Conservation (phyloP, 1,140 invertebrate species). For the Eulimnadia texana region DNA sequence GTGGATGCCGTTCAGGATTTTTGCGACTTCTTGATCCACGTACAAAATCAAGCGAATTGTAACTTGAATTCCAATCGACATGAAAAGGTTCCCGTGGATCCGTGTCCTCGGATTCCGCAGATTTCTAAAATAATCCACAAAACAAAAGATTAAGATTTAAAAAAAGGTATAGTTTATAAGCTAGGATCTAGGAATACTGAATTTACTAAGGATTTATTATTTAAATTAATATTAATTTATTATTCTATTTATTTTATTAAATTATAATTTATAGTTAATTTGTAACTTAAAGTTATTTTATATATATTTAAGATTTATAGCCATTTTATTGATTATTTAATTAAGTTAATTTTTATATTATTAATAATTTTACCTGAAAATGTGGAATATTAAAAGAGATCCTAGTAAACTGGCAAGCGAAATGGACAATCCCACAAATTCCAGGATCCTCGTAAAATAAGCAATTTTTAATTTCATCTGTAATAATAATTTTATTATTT, state of each 20-base stretch:
- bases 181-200: no score
- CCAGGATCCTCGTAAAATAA: conserved; percentile 53
- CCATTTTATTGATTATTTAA: no score
- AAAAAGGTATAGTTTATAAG: no score
- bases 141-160: no score
- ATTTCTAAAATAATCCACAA: conserved; percentile 30
- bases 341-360: no score
- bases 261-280: no score
- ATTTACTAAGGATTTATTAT: no score
- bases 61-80: conserved; percentile 37
- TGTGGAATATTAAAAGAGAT: conserved; percentile 62
- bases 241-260: no score
- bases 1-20: background rate
- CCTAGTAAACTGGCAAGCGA: conserved; percentile 57
- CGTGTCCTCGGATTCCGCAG: conserved; percentile 37
- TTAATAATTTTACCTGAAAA: conserved; percentile 61
- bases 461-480: conserved; percentile 55
- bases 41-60: conserved; percentile 36
- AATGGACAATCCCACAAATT: conserved; percentile 64
- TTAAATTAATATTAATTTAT: no score
- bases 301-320: no score
- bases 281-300: no score
- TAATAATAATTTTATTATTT: background rate
- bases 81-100: conserved; percentile 38
- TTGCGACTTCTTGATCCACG: conserved; percentile 29